These are phyloP conservation scores for Cladorhizidae sp. DNA, from an alignment of 37 sponge, comb jelly and placozoan genomes.

Conservation along the genomic window DNA sequence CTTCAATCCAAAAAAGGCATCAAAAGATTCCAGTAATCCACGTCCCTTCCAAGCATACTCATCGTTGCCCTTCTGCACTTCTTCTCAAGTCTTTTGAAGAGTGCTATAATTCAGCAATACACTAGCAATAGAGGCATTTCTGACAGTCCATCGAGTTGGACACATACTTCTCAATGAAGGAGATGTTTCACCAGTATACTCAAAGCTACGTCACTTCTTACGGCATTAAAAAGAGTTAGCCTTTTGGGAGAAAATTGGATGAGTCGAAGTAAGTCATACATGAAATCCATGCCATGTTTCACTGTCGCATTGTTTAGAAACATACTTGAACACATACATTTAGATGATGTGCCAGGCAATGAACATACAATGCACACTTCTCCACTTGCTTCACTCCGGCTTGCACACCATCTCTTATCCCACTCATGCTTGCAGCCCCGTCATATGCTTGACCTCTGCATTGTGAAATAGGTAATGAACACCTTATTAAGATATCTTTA, in stretches of 20 bases:
- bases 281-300: no score
- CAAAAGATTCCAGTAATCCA: slow-evolving; percentile 69
- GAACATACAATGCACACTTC: slow-evolving; percentile 36
- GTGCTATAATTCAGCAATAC: no score
- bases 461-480: slow-evolving; percentile 26
- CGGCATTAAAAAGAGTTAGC: slow-evolving; percentile 23
- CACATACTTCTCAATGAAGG: no score
- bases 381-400: neutral
- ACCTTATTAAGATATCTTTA: slow-evolving; percentile 37
- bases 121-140: no score
- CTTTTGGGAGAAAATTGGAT: slow-evolving; percentile 42
- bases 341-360: slow-evolving; percentile 47
- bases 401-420: slow-evolving; percentile 53
- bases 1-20: slow-evolving; percentile 53
- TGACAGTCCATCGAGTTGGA: slow-evolving; percentile 56
- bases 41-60: slow-evolving; percentile 66
- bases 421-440: slow-evolving; percentile 62
- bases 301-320: slow-evolving; percentile 8
- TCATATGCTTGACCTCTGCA: slow-evolving; percentile 53
- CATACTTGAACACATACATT: slow-evolving; percentile 35
- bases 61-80: slow-evolving; percentile 42
- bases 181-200: slow-evolving; percentile 34
- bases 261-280: no score
- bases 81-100: no score
- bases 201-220: slow-evolving; percentile 15